phyloP scores from a whole-genome alignment of 2,888 invertebrate genomes.

The Ophraella communa region DNA sequence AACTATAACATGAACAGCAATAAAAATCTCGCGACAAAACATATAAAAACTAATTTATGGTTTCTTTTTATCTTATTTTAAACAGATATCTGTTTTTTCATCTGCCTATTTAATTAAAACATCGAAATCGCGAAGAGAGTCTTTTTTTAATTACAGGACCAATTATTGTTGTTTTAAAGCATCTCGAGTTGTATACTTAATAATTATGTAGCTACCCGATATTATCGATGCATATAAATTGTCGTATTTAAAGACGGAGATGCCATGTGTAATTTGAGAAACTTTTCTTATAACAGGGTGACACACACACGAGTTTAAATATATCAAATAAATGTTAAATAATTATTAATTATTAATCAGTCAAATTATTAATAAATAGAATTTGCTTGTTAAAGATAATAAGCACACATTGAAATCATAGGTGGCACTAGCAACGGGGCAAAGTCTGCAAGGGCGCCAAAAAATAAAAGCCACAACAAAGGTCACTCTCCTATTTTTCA shows the following conservation, averaged over 20 bases:
- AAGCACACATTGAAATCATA: too few relatives aligned
- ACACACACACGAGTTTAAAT: not conserved
- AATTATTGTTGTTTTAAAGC: constrained; percentile 53
- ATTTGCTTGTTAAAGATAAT: too few relatives aligned
- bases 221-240: constrained; percentile 53
- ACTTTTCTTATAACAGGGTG: not conserved
- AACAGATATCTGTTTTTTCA: constrained; percentile 11
- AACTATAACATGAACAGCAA: not conserved
- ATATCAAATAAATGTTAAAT: too few relatives aligned
- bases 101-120: constrained; percentile 49
- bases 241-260: constrained; percentile 37
- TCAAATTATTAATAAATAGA: too few relatives aligned
- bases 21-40: not conserved
- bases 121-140: constrained; percentile 51
- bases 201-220: constrained; percentile 50
- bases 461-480: too few relatives aligned
- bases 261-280: not conserved
- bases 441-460: too few relatives aligned
- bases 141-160: constrained; percentile 52
- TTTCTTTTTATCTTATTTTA: not conserved
- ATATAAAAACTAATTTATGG: not conserved
- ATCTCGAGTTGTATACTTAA: constrained; percentile 51
- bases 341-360: too few relatives aligned
- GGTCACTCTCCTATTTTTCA: too few relatives aligned
- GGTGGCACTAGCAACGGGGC: too few relatives aligned